Base-by-base conservation (phyloP, 2,797 vertebrate genomes). In the Danio aesculapii region DNA sequence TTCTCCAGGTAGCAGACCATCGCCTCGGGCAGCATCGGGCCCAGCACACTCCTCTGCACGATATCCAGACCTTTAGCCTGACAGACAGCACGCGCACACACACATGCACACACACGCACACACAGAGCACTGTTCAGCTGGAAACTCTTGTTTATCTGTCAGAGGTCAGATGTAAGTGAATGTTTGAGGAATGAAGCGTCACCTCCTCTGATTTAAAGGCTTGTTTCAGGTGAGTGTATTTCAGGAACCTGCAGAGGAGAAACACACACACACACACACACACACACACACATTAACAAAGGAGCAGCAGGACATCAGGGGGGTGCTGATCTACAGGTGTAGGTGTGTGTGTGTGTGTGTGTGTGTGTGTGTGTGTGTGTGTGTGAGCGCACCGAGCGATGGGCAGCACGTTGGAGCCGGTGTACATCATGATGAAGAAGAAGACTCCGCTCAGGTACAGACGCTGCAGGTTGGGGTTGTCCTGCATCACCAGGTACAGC, bases 381-480 rank as follows among this genome's bases (percentile, higher is more conserved):
- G 30, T 5, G 61, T 6, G 8, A 16, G 21, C 13, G 64, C 74
- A 99, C 98, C 98, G 97, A 76, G 98, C 98, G 39, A 99, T 94
- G 82, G 98, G 98, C 88, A 99, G 97, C 64, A 99, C 97, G 6
- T 99, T 99, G 90, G 98, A 99, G 86, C 98, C 98, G 0, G 98
- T 99, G 92, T 99, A 99, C 98, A 99, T 99, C 98, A 99, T 99
- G 90, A 99, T 99, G 90, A 99, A 99, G 93, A 99, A 99, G 93
- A 99, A 99, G 5, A 98, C 92, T 64, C 98, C 98, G 4, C 95
- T 98, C 86, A 99, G 94, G 91, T 99, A 99, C 84, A 99, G 96
- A 11, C 98, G 97, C 92, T 97, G 97, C 90, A 99, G 94, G 88
- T 97, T 98, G 5, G 98, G 98, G 88, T 99, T 99, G 91, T 99